These are phyloP conservation scores for Argyrosomus japonicus DNA, from an alignment of 2,113 vertebrate genomes.

Conservation along the genomic window DNA sequence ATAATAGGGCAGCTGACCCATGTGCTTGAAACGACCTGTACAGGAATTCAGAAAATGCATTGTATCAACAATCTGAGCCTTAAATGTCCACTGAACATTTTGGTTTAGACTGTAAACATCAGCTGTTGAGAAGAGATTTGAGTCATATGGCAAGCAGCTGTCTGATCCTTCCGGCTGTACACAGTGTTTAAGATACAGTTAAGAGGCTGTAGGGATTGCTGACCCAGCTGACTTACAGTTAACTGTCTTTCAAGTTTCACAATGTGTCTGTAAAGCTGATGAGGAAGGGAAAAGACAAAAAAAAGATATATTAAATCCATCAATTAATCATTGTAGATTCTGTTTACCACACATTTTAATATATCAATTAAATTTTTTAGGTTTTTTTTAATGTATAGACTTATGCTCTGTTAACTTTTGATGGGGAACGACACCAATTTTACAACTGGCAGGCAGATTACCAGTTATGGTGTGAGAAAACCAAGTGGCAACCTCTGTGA, in stretches of 20 bases:
- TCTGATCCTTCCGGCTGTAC: conserved; percentile 44
- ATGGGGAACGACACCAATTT: too few relatives aligned
- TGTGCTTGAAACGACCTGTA: conserved; percentile 17
- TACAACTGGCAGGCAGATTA: too few relatives aligned
- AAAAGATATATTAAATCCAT: too few relatives aligned
- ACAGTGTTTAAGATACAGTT: conserved; percentile 38
- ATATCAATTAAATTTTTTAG: too few relatives aligned
- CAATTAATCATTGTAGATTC: too few relatives aligned
- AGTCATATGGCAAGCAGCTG: conserved; percentile 56
- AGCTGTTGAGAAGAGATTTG: conserved; percentile 46
- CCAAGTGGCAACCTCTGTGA: too few relatives aligned
- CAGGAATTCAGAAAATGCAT: conserved; percentile 48
- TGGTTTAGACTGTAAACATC: conserved; percentile 42
- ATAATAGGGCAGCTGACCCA: conserved; percentile 35
- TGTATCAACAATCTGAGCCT: conserved; percentile 45
- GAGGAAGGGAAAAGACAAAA: too few relatives aligned
- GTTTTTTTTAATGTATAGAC: too few relatives aligned
- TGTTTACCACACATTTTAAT: too few relatives aligned
- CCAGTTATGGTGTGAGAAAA: too few relatives aligned
- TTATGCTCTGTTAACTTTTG: too few relatives aligned
- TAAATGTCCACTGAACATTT: conserved; percentile 46
- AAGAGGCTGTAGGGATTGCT: conserved; percentile 17
- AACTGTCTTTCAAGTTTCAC: conserved; percentile 10
- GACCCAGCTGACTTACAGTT: conserved; percentile 8
- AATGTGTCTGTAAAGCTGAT: too few relatives aligned